Base-by-base conservation (phyloP, 2,113 vertebrate genomes). In the Ceratotherium simum region DNA sequence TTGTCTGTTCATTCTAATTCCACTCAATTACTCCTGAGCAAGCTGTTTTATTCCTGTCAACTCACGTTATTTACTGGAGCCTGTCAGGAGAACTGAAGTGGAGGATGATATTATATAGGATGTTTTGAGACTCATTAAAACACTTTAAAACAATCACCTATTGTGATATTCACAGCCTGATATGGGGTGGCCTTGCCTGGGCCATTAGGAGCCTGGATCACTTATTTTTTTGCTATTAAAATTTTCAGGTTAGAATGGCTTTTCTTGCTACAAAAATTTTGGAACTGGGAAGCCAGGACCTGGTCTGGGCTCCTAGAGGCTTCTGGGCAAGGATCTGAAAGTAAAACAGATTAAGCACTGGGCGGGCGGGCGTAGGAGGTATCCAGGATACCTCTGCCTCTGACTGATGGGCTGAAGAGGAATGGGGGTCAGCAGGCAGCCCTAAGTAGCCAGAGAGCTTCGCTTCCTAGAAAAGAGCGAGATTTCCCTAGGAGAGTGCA, bases 1-100 rank as follows among this genome's bases (percentile, higher is more conserved):
- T 96, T 96, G 96, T 97, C 96, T 95, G 89, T 97, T 97, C 97
- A 93, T 73, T 97, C 97, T 97, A 95, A 97, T 94, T 97, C 93
- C 93, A 91, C 95, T 91, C 97, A 96, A 89, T 93, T 97, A 97
- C 89, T 97, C 85, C 81, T 65, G 76, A 97, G 93, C 92, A 97
- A 97, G 94, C 95, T 90, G 88, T 96, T 98, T 97, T 73, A 96
- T 75, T 97, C 96, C 96, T 97, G 95, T 98, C 96, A 95, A 89
- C 78, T 97, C 95, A 6, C 56, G 96, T 95, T 97, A 97, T 98
- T 98, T 97, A 96, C 94, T 96, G 91, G 96, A 86, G 96, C 48
- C 93, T 94, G 69, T 96, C 95, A 90, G 96, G 95, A 67, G 94
- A 91, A 69, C 89, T 46, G 17, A 54, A 85, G 84, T 96, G 91